Conservation (phyloP, 2,113 vertebrate species). For the Rhabdomys dilectus region DNA sequence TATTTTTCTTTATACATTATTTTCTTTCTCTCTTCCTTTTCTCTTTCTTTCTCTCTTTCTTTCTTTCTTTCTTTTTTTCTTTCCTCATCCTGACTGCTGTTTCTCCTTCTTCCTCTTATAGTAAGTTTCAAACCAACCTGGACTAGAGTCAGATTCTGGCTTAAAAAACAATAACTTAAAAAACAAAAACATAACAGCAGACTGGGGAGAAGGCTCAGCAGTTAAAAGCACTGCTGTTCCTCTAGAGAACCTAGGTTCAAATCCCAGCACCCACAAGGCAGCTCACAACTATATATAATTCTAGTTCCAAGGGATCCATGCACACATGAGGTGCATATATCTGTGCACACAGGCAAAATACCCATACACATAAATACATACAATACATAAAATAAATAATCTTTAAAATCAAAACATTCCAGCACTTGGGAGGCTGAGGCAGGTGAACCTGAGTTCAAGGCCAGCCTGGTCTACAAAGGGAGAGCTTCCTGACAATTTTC, state of each 20-base stretch:
- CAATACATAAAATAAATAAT: not conserved
- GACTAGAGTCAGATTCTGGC: not conserved
- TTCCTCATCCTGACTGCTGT: not conserved
- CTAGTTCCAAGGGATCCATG: not conserved
- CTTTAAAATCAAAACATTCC: not conserved
- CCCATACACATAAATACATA: not conserved
- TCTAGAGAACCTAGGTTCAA: not conserved
- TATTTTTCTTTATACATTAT: too few species aligned
- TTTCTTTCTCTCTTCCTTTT: too few species aligned
- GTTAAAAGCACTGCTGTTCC: not conserved
- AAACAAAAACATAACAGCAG: not conserved
- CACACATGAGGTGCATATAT: not conserved
- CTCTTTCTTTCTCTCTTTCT: not conserved
- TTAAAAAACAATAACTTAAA: not conserved
- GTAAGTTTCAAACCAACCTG: not conserved
- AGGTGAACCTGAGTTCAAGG: not conserved
- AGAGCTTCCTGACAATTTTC: not conserved
- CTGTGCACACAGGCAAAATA: not conserved
- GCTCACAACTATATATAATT: not conserved
- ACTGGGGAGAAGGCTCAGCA: not conserved
- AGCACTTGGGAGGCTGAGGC: not conserved
- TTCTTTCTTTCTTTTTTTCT: not conserved
- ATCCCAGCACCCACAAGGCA: not conserved
- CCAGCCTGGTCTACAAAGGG: not conserved
- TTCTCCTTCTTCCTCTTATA: not conserved